Percentiles rank a stretch among this genome's conserved stretches.
These are phyloP conservation scores for Argynnis bischoffii DNA, from an alignment of 2,888 invertebrate species.

Conservation along the genomic window DNA sequence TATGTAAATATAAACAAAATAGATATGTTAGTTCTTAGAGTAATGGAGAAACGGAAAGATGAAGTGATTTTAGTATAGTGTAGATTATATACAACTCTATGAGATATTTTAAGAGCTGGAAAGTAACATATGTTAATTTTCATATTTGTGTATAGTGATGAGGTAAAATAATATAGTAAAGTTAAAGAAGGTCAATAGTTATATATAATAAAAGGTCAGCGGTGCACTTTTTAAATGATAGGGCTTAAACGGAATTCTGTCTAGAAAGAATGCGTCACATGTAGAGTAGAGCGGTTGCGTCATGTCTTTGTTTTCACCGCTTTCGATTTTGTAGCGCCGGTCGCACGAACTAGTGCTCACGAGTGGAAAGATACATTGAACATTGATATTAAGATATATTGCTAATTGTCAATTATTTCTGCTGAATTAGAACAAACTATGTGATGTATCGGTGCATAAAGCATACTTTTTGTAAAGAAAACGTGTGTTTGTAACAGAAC, in stretches of 20 bases:
- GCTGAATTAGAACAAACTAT: constrained; percentile 18
- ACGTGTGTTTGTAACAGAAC: too few relatives aligned
- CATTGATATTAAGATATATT: constrained; percentile 29
- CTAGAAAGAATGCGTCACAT: constrained; percentile 38
- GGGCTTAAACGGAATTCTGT: constrained; percentile 9
- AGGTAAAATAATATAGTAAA: too few relatives aligned
- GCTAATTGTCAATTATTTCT: constrained; percentile 27
- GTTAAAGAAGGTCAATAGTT: too few relatives aligned
- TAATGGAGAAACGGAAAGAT: too few relatives aligned
- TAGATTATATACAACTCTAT: too few relatives aligned
- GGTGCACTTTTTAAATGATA: neutral
- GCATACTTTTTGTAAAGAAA: neutral
- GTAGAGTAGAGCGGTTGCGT: constrained; percentile 56
- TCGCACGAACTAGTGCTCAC: constrained; percentile 44
- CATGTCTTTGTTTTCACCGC: constrained; percentile 64
- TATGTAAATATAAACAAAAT: too few relatives aligned
- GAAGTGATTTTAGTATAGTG: too few relatives aligned
- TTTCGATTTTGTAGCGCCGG: constrained; percentile 65
- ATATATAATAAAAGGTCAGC: too few relatives aligned
- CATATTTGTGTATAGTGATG: too few relatives aligned
- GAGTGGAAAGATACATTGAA: constrained; percentile 32
- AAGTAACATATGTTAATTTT: too few relatives aligned
- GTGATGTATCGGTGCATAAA: constrained; percentile 2
- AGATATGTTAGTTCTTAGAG: too few relatives aligned
- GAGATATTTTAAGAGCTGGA: too few relatives aligned